Conservation (phyloP, 2,888 invertebrate genomes). For the Mythimna pallens region DNA sequence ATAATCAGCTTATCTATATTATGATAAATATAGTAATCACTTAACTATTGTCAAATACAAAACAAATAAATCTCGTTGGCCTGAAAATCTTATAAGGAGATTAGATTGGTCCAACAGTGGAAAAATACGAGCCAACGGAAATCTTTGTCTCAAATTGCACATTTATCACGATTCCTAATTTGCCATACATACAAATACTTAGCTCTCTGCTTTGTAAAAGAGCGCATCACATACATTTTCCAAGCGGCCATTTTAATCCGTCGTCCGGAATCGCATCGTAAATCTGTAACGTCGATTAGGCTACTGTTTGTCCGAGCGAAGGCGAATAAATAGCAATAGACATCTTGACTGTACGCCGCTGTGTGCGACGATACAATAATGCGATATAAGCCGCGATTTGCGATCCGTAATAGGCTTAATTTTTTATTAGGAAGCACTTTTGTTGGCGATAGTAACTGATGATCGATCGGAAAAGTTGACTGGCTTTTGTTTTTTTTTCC, state of each 20-base stretch:
- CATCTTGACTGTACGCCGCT: conserved; percentile 58
- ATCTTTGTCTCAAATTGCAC: neutral
- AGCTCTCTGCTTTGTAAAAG: conserved; percentile 31
- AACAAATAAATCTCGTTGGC: neutral
- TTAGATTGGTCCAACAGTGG: neutral
- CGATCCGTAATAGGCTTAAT: conserved; percentile 59
- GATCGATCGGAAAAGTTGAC: conserved; percentile 35
- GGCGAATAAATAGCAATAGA: conserved; percentile 81
- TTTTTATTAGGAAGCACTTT: conserved; percentile 57
- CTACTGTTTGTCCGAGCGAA: conserved; percentile 72
- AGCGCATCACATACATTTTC: conserved; percentile 70
- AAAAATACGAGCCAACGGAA: conserved; percentile 14
- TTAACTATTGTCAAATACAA: neutral
- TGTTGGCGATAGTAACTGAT: conserved; percentile 62
- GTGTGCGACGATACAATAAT: conserved; percentile 52
- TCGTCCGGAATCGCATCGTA: conserved; percentile 70
- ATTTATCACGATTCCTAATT: conserved; percentile 23
- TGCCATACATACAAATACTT: conserved; percentile 48
- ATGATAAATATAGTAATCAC: neutral
- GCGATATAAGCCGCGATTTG: conserved; percentile 62
- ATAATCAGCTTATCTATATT: neutral
- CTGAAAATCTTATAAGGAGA: neutral
- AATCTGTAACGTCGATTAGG: conserved; percentile 80
- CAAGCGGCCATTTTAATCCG: conserved; percentile 76
- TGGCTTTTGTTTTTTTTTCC: conserved; percentile 9